phyloP scores from a whole-genome alignment of 1,140 invertebrate species.

The Drosophila punjabiensis region DNA sequence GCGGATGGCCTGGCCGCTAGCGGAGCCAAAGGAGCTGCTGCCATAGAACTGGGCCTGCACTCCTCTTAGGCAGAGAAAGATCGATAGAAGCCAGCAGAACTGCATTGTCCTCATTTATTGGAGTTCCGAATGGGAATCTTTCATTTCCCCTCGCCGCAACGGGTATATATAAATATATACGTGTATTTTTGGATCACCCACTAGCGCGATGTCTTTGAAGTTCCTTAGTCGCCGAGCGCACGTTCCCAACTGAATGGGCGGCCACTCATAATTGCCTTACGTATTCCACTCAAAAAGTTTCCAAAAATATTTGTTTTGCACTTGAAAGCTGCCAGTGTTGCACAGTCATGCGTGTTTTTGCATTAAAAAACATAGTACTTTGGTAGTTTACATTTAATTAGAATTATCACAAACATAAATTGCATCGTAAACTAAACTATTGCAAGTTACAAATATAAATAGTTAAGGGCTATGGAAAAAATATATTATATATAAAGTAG shows the following conservation, averaged over 20 bases:
- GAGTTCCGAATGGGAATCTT: conserved; percentile 12
- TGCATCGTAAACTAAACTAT: conserved; percentile 61
- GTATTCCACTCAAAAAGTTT: conserved; percentile 73
- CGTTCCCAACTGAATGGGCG: conserved; percentile 42
- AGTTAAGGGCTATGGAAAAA: conserved; percentile 64
- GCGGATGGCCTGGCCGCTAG: conserved; percentile 53
- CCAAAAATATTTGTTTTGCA: conserved; percentile 48
- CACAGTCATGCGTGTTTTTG: neutral
- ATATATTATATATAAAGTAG: conserved; percentile 39
- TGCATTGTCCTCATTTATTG: conserved; percentile 44
- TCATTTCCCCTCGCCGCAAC: conserved; percentile 6
- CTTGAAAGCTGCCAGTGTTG: conserved; percentile 61
- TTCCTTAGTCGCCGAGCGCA: conserved; percentile 46
- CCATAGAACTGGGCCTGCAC: conserved; percentile 50
- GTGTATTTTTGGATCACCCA: conserved; percentile 56
- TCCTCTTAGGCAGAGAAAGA: conserved; percentile 36
- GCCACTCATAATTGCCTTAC: conserved; percentile 15
- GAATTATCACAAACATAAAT: conserved; percentile 79
- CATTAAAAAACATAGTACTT: conserved; percentile 4
- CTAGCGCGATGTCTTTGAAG: conserved; percentile 18
- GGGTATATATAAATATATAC: conserved; percentile 39
- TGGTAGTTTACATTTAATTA: conserved; percentile 60
- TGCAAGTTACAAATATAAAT: conserved; percentile 65
- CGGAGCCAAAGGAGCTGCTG: conserved; percentile 26
- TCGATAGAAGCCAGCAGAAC: conserved; percentile 25